Conservation (phyloP, 2,113 vertebrate species). For the Mustela lutreola region DNA sequence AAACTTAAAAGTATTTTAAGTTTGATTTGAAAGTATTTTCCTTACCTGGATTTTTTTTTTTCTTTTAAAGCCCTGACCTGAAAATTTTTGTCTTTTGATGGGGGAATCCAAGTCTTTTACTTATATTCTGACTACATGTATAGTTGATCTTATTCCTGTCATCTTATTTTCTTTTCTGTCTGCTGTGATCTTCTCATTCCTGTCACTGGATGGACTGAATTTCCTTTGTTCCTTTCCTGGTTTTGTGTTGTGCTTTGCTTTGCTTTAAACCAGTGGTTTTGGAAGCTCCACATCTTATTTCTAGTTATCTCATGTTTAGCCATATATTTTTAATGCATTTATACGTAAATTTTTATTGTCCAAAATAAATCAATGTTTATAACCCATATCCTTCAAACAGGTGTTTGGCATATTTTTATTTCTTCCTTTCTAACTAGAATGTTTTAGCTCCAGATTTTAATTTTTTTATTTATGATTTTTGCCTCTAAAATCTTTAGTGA, state of each 20-base stretch:
- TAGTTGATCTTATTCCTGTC: background rate
- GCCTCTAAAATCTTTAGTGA: background rate
- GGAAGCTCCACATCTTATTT: background rate
- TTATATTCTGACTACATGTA: background rate
- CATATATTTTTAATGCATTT: slow-evolving; percentile 6
- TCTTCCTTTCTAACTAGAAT: background rate
- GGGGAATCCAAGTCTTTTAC: background rate
- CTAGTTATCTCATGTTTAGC: background rate
- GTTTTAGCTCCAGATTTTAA: background rate
- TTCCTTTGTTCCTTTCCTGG: background rate
- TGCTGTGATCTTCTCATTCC: background rate
- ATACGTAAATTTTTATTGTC: slow-evolving; percentile 12
- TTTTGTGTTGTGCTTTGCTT: background rate
- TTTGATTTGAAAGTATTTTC: background rate
- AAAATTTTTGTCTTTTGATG: background rate
- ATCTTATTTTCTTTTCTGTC: background rate
- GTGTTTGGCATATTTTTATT: background rate
- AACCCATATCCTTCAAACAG: background rate
- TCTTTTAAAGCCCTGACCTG: background rate
- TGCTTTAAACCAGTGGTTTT: background rate
- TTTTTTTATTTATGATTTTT: background rate
- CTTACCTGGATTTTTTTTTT: background rate
- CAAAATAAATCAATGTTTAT: slow-evolving; percentile 2
- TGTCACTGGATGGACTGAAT: background rate
- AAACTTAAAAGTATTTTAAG: background rate